A percentile compares a stretch with the other conserved stretches of the same genome.
Evolutionary conservation across 2,113 vertebrate genomes (phyloP).

Genomic region (Dipodomys stephensi): DNA sequence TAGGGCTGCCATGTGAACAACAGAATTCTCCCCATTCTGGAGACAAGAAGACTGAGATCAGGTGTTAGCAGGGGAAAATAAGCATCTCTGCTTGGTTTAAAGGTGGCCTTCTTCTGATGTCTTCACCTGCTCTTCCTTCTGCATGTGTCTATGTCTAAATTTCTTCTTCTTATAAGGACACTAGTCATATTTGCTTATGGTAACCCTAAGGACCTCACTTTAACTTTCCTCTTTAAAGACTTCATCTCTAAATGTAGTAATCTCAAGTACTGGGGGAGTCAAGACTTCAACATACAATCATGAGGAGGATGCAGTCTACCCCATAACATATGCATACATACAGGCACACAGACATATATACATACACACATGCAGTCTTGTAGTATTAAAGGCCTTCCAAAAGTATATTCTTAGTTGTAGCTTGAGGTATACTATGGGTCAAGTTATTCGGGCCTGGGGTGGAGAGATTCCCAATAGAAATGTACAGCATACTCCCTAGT

Average conservation of each 20-base stretch:
- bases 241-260: not conserved
- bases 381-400: not conserved
- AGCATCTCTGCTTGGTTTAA: not conserved
- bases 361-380: too few species aligned
- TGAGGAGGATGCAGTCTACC: not conserved
- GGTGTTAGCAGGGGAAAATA: not conserved
- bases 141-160: not conserved
- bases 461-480: not conserved
- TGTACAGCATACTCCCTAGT: rapidly evolving
- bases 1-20: not conserved
- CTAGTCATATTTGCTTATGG: not conserved
- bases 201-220: not conserved
- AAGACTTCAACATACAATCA: not conserved
- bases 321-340: not conserved
- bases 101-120: not conserved
- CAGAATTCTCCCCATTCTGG: not conserved
- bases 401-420: not conserved
- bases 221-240: not conserved
- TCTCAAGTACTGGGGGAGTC: not conserved
- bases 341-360: rapidly evolving
- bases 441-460: not conserved
- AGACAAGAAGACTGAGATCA: not conserved
- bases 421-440: not conserved
- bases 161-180: not conserved
- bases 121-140: not conserved